Percentiles rank a stretch among this genome's conserved stretches.
Conservation (phyloP, 2,888 invertebrate species). For the Caenorhabditis uteleia region DNA sequence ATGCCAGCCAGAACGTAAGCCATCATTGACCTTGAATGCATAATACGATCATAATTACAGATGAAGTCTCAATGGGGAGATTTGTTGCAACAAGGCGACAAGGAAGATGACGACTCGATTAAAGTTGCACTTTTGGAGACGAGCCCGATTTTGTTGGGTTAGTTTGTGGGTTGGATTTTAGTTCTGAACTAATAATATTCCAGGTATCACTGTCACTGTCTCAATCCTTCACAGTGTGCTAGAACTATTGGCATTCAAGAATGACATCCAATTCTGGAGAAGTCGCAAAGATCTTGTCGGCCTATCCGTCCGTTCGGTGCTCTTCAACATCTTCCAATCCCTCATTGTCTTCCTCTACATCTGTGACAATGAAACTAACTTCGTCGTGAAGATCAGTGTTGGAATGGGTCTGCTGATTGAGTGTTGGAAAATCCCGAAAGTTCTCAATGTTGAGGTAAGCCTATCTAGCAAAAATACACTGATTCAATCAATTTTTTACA, state of each 20-base stretch:
- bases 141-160: conserved; percentile 90
- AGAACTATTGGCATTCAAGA: conserved; percentile 97
- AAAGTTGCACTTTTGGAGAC: conserved; percentile 92
- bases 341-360: conserved; percentile 94
- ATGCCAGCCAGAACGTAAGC: conserved; percentile 85
- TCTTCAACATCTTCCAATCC: conserved; percentile 97
- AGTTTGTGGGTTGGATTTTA: conserved; percentile 71
- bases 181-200: conserved; percentile 7
- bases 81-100: conserved; percentile 70
- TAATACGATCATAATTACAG: conserved; percentile 30
- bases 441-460: conserved; percentile 44
- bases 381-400: conserved; percentile 88
- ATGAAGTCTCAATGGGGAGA: conserved; percentile 64
- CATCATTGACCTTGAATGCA: conserved; percentile 67
- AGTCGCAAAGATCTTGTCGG: conserved; percentile 89
- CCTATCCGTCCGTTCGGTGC: conserved; percentile 93
- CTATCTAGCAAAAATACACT: neutral
- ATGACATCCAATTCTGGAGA: conserved; percentile 99
- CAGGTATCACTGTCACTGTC: conserved; percentile 84
- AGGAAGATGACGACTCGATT: conserved; percentile 76
- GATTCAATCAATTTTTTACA: neutral
- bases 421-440: conserved; percentile 97
- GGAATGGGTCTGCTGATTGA: conserved; percentile 93
- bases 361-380: conserved; percentile 96
- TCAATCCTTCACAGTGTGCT: conserved; percentile 96